Base-by-base conservation (phyloP, 53 echinoderm and acorn worm species). In the Echinarachnius parma region DNA sequence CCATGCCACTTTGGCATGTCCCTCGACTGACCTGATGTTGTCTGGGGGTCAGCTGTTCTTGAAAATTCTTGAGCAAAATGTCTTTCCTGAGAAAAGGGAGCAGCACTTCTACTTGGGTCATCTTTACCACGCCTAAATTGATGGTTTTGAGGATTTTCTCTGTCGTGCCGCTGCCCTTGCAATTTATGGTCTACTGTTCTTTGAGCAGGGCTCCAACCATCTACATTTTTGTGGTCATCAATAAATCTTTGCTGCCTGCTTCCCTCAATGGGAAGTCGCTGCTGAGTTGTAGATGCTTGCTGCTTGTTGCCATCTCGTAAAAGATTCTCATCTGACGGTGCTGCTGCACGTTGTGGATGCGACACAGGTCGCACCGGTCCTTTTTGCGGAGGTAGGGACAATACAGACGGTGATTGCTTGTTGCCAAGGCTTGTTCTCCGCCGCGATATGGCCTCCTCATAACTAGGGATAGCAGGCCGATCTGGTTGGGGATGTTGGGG, bases 111-210 rank as follows among this genome's bases (percentile, higher is more conserved):
- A n/a, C n/a, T n/a, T n/a, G n/a, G n/a, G n/a, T n/a, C n/a, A n/a
- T n/a, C n/a, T n/a, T n/a, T n/a, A n/a, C n/a, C n/a, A n/a, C n/a
- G n/a, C n/a, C n/a, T n/a, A n/a, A n/a, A n/a, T n/a, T n/a, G n/a
- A n/a, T 13, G 52, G 19, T 50, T 10, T 16, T 14, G 52, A 50
- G 4, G 58, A 25, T 35, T 20, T 57, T 72, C 28, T 72, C 74
- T 72, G 45, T 72, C 57, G 42, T 72, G 74, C 55, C 35, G 74
- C 36, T 72, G 74, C 18, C 74, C 74, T 29, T 72, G 74, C 45
- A 55, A 2, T 19, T 72, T 28, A 42, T 26, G 74, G 28, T 72
- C 57, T 24, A 21, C 27, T n/a, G n/a, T 21, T 26, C 14, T 25
- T 24, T 37, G 42, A 24, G 5, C 42, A 27, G 23, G 36, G 23